These are phyloP conservation scores for Sebastes schlegelii DNA, from an alignment of 2,113 vertebrate genomes.

Conservation along the genomic window DNA sequence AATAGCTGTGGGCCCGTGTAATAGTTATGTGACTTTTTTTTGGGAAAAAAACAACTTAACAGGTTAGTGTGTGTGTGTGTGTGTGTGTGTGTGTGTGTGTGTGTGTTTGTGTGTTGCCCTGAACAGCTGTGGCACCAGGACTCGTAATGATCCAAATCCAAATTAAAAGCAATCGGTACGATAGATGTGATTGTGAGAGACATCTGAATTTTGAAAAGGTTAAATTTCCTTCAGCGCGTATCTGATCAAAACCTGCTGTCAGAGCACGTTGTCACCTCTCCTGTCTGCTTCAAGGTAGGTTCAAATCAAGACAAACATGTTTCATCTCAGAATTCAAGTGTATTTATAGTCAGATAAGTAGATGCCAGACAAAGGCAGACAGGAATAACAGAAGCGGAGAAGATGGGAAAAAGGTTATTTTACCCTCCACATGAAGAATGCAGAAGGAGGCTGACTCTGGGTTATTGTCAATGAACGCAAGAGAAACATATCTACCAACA, in stretches of 20 bases:
- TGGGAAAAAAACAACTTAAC: neutral
- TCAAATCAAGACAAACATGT: no score
- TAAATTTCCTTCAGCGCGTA: neutral
- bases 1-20: neutral
- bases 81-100: no score
- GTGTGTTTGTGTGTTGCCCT: neutral
- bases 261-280: no score
- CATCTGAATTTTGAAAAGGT: neutral
- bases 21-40: neutral
- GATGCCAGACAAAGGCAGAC: neutral
- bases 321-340: no score
- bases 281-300: no score
- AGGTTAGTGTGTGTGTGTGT: no score
- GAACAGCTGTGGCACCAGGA: neutral
- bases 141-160: neutral
- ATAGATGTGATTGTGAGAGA: neutral
- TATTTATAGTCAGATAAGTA: no score
- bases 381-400: neutral
- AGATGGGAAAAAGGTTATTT: neutral
- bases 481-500: neutral
- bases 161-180: slow-evolving; percentile 5
- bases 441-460: neutral
- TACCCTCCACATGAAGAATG: neutral
- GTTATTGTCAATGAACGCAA: neutral
- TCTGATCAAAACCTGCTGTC: neutral